Percentiles rank a stretch among this genome's conserved stretches.
These are phyloP conservation scores for Herminia tarsipennalis DNA, from an alignment of 2,888 invertebrate genomes.

Conservation along the genomic window DNA sequence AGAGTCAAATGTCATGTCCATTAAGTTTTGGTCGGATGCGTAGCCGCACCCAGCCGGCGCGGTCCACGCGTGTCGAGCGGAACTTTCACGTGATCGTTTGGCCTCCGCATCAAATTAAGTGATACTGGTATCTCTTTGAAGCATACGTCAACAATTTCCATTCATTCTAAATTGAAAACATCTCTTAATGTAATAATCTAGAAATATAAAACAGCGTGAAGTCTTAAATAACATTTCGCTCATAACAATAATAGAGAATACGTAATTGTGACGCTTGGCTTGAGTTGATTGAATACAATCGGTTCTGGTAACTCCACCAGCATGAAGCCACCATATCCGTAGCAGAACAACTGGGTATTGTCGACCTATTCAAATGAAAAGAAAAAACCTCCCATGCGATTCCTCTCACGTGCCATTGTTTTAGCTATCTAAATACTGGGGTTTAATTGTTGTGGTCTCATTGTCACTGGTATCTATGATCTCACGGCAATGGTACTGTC, in stretches of 20 bases:
- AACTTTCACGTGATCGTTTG: too few relatives aligned
- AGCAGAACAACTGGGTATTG: constrained; percentile 43
- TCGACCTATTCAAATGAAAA: constrained; percentile 52
- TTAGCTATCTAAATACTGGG: constrained; percentile 62
- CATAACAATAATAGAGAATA: constrained; percentile 31
- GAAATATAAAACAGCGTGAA: too few relatives aligned
- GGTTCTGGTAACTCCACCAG: constrained; percentile 42
- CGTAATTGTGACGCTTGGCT: constrained; percentile 38
- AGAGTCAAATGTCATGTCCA: constrained; percentile 24
- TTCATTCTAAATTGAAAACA: too few relatives aligned
- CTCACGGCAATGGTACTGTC: constrained; percentile 61
- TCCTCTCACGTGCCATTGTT: constrained; percentile 81
- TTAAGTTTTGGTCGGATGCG: constrained; percentile 21
- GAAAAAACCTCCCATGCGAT: constrained; percentile 74
- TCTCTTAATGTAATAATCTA: too few relatives aligned
- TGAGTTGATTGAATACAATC: constrained; percentile 46
- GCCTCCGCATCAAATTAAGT: too few relatives aligned
- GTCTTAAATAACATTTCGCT: too few relatives aligned
- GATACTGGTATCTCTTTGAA: too few relatives aligned
- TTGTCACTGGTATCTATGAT: constrained; percentile 73
- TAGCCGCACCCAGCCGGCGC: constrained; percentile 26
- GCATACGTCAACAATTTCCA: too few relatives aligned
- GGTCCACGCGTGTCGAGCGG: too few relatives aligned
- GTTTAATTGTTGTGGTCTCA: constrained; percentile 75
- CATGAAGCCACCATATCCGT: constrained; percentile 45